Base-by-base conservation (phyloP, 2,888 invertebrate genomes). In the Chloroclystis v-ata region DNA sequence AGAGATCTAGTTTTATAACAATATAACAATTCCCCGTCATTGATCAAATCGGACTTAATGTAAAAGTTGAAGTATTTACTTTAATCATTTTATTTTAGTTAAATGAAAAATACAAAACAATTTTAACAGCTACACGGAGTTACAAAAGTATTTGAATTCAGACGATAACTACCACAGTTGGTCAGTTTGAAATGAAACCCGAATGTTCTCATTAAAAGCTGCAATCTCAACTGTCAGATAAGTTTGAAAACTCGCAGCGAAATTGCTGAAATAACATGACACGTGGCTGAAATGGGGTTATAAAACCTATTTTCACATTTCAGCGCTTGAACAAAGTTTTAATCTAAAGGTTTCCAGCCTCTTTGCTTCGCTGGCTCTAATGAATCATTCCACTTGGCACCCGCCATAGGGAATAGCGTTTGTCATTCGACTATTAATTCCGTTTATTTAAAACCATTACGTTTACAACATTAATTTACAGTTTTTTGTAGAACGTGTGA, bases 401-500 rank as follows among this genome's bases (percentile, higher is more conserved):
- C 5, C 11, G 11, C 10, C 12, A 16, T 4, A 20, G 20, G 20
- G 29, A 37, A 37, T 9, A 10, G 26, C 26, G 30, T 29, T 40
- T 30, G 14, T 25, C 32, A 32, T 32, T 9, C 9, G n/a, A 9
- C 14, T 9, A 32, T 33, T 30, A 13, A 30, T 28, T 28, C n/a
- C n/a, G n/a, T 43, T 30, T 43, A 30, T 43, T 40, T 37, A 37
- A 41, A 43, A 40, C 40, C 8, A 25, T 29, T 9, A 10, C 25
- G 14, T 12, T 12, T 37, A 28, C 9, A 11, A 43, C 30, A 40
- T 32, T 28, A 29, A 50, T 40, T 43, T 33, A 28, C 35, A 28
- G 25, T 39, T 43, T 50, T 44, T 37, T 30, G 30, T 46, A 30
- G 32, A 13, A 33, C 35, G n/a, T 26, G 13, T 46, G 43, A 40